Conservation (phyloP, 2,113 vertebrate genomes). For the Illadopsis cleaveri region DNA sequence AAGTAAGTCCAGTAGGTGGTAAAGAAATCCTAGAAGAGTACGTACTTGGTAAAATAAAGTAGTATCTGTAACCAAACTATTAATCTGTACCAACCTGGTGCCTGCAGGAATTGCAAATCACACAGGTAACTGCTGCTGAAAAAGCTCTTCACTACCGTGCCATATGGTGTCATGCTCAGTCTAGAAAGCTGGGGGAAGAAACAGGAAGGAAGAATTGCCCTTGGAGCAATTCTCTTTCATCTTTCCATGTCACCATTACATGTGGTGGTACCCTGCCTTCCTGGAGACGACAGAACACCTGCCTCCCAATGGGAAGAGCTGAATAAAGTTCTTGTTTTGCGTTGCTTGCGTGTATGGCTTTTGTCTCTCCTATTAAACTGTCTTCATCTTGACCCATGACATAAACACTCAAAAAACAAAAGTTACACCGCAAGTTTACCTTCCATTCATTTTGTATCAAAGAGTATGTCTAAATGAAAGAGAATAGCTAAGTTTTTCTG, state of each 20-base stretch:
- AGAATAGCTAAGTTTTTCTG: neutral
- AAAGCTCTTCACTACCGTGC: neutral
- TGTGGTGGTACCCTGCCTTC: neutral
- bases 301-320: neutral
- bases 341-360: fast-evolving
- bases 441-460: neutral
- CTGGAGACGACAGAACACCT: neutral
- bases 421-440: fast-evolving
- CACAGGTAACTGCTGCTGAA: neutral
- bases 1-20: neutral
- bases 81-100: neutral
- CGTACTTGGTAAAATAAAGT: neutral
- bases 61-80: neutral
- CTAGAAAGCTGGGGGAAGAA: neutral
- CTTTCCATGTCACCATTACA: neutral
- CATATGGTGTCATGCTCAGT: fast-evolving
- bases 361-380: neutral
- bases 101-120: neutral
- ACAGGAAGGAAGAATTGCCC: neutral
- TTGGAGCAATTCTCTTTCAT: neutral
- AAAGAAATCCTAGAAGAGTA: neutral
- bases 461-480: neutral
- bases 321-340: neutral
- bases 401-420: neutral
- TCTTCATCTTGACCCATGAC: neutral